Conservation (phyloP, 2,113 vertebrate genomes). For the Cinclus cinclus region DNA sequence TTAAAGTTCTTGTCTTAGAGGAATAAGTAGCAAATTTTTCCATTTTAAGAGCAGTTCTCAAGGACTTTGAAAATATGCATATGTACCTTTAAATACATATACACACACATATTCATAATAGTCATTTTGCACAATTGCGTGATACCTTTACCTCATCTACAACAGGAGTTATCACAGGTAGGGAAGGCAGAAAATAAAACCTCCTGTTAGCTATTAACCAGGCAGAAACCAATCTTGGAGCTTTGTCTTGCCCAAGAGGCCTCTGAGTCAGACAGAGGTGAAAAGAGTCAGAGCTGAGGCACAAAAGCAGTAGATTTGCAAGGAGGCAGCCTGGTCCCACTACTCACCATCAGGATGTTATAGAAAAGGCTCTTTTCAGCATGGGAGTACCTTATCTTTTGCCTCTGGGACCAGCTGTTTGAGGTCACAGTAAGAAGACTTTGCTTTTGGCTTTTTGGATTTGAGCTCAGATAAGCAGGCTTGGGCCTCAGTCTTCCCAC, state of each 20-base stretch:
- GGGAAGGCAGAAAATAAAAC: not conserved
- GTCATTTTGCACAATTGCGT: not conserved
- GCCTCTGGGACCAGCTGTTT: not conserved
- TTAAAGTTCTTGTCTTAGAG: not conserved
- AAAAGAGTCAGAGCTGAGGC: not conserved
- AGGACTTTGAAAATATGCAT: not conserved
- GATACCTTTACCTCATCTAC: not conserved
- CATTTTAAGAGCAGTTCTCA: not conserved
- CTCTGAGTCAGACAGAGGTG: not conserved
- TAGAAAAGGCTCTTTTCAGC: not conserved
- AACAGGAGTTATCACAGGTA: not conserved
- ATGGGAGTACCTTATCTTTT: not conserved
- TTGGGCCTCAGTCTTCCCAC: not conserved
- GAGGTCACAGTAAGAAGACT: not conserved
- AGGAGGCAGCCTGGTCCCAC: not conserved
- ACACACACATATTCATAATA: not conserved
- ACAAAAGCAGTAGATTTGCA: not conserved
- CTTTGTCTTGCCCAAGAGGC: not conserved
- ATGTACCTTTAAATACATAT: not conserved
- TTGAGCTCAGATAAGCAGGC: constrained; percentile 1
- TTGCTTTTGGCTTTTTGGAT: not conserved
- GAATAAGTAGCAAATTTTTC: not conserved
- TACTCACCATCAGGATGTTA: constrained; percentile 26
- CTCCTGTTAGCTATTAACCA: not conserved
- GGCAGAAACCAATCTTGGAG: not conserved